Evolutionary conservation across 2,797 vertebrate species (phyloP), one percentile per base, ranked within the genome.

Genomic region (Sebastes hubbsi): DNA sequence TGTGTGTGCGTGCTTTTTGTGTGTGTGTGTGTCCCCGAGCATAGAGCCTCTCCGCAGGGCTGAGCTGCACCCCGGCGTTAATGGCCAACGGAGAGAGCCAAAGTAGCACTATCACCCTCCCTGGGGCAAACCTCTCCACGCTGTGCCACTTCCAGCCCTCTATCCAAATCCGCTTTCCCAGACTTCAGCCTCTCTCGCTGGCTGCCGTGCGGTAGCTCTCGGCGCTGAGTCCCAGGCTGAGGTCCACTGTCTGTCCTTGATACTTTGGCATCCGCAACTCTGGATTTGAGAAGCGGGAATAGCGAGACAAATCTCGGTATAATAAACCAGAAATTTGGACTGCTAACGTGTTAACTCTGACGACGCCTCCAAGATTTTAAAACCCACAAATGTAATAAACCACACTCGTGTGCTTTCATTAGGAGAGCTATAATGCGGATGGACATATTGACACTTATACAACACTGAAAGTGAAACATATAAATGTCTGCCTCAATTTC

Each of bases 71-170:
- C 82, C 72, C 74, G 6, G 54, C 38, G 52, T 81, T 91, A 93
- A 93, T 87, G 87, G 87, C 84, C 65, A 29, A 12, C 80, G 79
- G 85, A 91, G 88, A 64, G 86, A 91, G 87, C 87, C 89, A 87
- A 78, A 91, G 70, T 64, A 77, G 83, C 82, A 87, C 87, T 82
- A 84, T 83, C 82, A 83, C 72, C 89, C 60, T 78, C 91, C 91
- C 90, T 63, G 85, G 86, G 92, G 92, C 80, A 70, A 88, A 82
- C 22, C 79, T 80, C 85, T 81, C 59, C 9, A 59, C 27, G 22
- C 80, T n/a, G 42, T 68, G 78, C 64, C 86, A 83, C 88, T 87
- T 83, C 73, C 72, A 81, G 73, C 29, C 66, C 5, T 72, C 56
- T 69, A 29, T 91, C 82, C 83, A 88, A 89, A 88, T 81, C 85